phyloP scores from a whole-genome alignment of 92 coral and sea anemone species.

The Scolanthus callimorphus region DNA sequence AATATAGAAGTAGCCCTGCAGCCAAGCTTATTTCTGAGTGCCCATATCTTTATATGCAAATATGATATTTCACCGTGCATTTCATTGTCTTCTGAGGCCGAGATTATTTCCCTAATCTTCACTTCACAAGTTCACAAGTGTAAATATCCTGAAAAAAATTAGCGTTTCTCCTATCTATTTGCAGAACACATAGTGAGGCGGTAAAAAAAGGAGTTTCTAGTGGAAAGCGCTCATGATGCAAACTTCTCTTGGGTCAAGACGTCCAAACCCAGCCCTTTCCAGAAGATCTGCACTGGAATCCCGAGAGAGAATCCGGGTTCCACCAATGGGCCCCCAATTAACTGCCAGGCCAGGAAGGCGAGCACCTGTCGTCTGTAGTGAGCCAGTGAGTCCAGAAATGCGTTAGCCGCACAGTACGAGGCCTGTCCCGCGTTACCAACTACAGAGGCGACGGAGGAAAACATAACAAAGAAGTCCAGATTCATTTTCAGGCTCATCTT shows the following conservation, averaged over 20 bases:
- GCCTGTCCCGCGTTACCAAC: constrained; percentile 38
- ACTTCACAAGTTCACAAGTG: too few species aligned
- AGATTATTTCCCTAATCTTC: too few species aligned
- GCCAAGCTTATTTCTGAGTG: too few species aligned
- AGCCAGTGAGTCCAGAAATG: constrained; percentile 36
- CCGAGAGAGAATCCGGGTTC: constrained; percentile 39
- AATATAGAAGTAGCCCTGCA: neutral
- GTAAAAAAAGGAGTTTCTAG: too few species aligned
- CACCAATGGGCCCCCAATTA: constrained; percentile 55
- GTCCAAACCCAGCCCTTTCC: constrained; percentile 15
- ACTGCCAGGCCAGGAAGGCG: constrained; percentile 51
- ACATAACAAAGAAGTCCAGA: constrained; percentile 49
- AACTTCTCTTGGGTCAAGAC: constrained; percentile 35
- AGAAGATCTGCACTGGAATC: constrained; percentile 17
- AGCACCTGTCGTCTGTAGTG: constrained; percentile 29
- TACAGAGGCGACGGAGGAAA: constrained; percentile 35
- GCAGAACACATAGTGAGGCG: too few species aligned
- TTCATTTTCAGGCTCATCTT: constrained; percentile 35
- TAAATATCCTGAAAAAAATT: too few species aligned
- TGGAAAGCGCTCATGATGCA: too few species aligned
- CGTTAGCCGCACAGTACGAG: constrained; percentile 50
- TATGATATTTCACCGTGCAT: too few species aligned
- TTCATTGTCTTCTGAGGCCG: too few species aligned
- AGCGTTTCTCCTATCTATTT: too few species aligned
- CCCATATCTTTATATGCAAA: too few species aligned